phyloP scores from a whole-genome alignment of 2,888 invertebrate genomes.

The Drosophila algonquin region DNA sequence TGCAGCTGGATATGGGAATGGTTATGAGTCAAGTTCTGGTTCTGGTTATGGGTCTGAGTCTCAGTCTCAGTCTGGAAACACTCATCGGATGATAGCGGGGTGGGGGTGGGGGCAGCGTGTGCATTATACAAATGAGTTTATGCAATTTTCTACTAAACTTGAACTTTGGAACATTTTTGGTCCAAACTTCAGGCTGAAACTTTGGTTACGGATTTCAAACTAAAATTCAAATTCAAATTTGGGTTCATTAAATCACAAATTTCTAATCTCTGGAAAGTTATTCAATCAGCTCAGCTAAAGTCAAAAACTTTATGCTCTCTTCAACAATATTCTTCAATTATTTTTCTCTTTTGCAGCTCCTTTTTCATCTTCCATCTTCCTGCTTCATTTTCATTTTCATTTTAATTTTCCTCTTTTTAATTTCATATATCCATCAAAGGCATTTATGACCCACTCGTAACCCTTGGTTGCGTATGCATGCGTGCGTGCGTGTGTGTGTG shows the following conservation, averaged over 20 bases:
- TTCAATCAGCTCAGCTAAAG: neutral
- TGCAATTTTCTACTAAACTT: conserved; percentile 51
- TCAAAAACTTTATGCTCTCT: neutral
- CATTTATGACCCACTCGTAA: neutral
- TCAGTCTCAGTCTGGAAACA: neutral
- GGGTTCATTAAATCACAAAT: conserved; percentile 26
- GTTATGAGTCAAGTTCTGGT: neutral
- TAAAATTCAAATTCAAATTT: conserved; percentile 27
- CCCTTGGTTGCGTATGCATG: conserved; percentile 1
- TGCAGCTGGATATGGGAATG: neutral
- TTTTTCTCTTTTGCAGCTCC: neutral
- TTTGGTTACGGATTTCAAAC: conserved; percentile 29
- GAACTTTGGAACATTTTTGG: conserved; percentile 28
- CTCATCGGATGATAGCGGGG: conserved; percentile 13
- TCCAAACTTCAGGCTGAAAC: conserved; percentile 32
- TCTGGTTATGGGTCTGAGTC: conserved; percentile 9
- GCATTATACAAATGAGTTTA: conserved; percentile 58
- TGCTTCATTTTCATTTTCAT: conserved; percentile 13
- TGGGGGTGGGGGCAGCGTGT: conserved; percentile 30
- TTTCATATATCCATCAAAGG: conserved; percentile 30
- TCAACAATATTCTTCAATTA: neutral
- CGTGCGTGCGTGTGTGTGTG: conserved; percentile 10
- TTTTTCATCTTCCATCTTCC: neutral
- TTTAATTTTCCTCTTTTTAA: neutral
- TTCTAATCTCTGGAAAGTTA: neutral